These are phyloP conservation scores for Sebastes paucispinis DNA, from an alignment of 2,797 vertebrate genomes.

Conservation along the genomic window DNA sequence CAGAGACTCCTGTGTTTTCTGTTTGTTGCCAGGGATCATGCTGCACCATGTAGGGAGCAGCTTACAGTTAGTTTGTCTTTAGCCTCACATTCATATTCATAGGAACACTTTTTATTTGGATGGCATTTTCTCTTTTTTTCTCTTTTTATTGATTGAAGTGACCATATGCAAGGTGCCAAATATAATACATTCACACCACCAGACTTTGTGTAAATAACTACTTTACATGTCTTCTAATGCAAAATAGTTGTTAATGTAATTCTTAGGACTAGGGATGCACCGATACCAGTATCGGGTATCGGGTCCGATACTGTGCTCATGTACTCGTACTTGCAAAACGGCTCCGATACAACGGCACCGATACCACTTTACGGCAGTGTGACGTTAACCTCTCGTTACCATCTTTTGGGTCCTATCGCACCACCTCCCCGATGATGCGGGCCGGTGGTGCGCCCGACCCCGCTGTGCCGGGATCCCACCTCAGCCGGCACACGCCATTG, in stretches of 20 bases:
- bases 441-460: too few species aligned
- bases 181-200: background rate
- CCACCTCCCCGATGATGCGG: too few species aligned
- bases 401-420: too few species aligned
- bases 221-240: background rate
- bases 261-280: background rate
- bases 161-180: background rate
- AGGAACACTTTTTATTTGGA: background rate
- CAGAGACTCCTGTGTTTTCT: constrained; percentile 23
- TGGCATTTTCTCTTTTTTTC: background rate
- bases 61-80: background rate
- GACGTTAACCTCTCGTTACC: too few species aligned
- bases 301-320: too few species aligned
- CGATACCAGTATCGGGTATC: too few species aligned
- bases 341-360: too few species aligned
- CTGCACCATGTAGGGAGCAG: constrained; percentile 3
- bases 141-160: background rate
- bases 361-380: too few species aligned
- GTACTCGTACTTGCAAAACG: too few species aligned
- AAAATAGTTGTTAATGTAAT: background rate
- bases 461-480: too few species aligned
- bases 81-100: background rate
- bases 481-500: too few species aligned
- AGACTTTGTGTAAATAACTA: background rate
- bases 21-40: constrained; percentile 20